Base-by-base conservation (phyloP, 1,140 invertebrate species). In the Ephestia elutella region DNA sequence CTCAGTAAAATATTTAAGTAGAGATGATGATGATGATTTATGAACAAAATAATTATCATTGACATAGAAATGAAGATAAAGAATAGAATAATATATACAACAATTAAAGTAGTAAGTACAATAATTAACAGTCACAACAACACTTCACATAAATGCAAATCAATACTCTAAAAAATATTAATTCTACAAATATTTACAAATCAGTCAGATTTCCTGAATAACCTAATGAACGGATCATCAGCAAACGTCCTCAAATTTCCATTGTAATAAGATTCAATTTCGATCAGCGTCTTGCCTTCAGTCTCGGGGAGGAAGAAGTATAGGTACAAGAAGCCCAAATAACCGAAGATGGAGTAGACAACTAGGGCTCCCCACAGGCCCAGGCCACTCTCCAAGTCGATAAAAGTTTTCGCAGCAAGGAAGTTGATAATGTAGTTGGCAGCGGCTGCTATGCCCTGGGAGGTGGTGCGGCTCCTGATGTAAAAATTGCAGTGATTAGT, bases 221-320 rank as follows among this genome's bases (percentile, higher is more conserved):
- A 70, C 49, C 86, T 89, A 8, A 82, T 80, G 4, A 89, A 21
- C 5, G 81, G 78, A 71, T 87, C 86, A 48, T 86, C 73, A 11
- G 86, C 87, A 54, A 90, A 88, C 25, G 71, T 82, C 60, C 70
- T 72, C 5, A 81, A 57, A 62, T 86, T 68, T 1, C 92, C 92
- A 0, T 90, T 90, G 63, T 92, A 92, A 57, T 81, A 80, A 1
- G 80, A 79, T 70, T 93, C 92, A 35, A 96, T 95, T 77, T 96
- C 94, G 75, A 94, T 91, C 51, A 96, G 86, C 2, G 90, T 91
- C 65, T 92, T 93, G 2, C 94, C 93, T 83, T 94, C 95, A 0
- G 95, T 96, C 83, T 96, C 95, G 1, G 95, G 95, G n/a, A 96
- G 75, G 59, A 92, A 91, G 48, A 92, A 89, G 61, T 91, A 92